phyloP scores from a whole-genome alignment of 2,797 vertebrate genomes.

The Pterois miles region DNA sequence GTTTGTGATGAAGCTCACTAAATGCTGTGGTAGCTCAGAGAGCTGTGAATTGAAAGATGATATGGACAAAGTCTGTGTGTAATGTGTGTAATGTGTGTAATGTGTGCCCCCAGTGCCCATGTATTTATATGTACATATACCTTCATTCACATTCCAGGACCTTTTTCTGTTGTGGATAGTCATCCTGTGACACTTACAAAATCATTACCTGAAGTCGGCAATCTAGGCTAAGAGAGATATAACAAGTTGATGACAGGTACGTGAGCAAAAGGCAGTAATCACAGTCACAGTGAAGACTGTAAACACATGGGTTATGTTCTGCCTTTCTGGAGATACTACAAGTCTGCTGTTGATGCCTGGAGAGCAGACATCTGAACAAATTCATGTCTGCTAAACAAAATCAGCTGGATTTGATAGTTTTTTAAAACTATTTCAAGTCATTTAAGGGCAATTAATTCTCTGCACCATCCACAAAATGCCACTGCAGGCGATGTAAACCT shows the following conservation, averaged over 20 bases:
- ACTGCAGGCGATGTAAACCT: neutral
- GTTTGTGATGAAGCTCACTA: neutral
- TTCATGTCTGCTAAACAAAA: neutral
- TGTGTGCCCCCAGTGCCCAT: neutral
- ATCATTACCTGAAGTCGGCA: neutral
- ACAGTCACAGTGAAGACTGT: neutral
- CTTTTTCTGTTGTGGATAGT: neutral
- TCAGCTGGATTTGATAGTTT: neutral
- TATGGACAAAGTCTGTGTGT: neutral
- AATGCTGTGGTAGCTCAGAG: neutral
- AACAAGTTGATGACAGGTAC: neutral
- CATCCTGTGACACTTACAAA: neutral
- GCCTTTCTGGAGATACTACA: neutral
- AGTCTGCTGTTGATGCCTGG: neutral
- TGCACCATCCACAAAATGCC: neutral
- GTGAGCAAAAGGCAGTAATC: neutral
- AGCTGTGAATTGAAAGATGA: neutral
- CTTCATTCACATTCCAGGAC: neutral
- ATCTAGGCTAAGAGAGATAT: neutral
- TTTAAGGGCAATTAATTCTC: neutral
- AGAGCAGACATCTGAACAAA: neutral
- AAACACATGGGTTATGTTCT: neutral
- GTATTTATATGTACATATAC: neutral
- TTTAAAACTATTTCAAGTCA: conserved; percentile 1
- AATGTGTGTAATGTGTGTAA: neutral